Base-by-base conservation (phyloP, 2,797 vertebrate genomes). In the Potorous gilbertii region DNA sequence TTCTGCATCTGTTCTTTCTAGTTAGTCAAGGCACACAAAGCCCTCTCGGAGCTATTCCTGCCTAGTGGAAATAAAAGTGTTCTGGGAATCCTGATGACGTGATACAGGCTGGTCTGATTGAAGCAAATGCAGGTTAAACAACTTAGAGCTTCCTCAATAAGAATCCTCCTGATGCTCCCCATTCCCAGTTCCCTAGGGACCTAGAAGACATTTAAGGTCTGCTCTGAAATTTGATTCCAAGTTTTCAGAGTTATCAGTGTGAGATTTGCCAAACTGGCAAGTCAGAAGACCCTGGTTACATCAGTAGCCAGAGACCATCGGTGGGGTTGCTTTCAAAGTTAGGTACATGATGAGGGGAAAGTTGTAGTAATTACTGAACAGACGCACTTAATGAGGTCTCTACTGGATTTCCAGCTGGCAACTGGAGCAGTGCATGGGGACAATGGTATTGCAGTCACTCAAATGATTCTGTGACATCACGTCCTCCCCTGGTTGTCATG, bases 401-500 rank as follows among this genome's bases (percentile, higher is more conserved):
- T 97, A n/a, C 93, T 97, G 98, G 97, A 93, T 98, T 98, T 97
- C 96, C 95, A 98, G 97, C 96, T 97, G 97, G 93, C 28, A 40
- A 94, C 34, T 54, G 1, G 87, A 97, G 92, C 90, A 0, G 52
- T 94, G 96, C 31, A 9, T 87, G 93, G 96, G 97, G 98, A 98
- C 50, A 92, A 94, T 56, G 96, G 96, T 95, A 96, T 95, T 95
- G 62, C 95, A 98, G 97, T 97, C 94, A 54, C 98, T 98, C 18
- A 90, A 97, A 98, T 99, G 91, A 56, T 97, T 96, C 94, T 95
- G 95, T 99, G 98, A 99, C 97, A 97, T 98, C 98, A 98, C 93
- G 98, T 98, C 97, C 97, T 98, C 97, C 93, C 89, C 95, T 98
- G 97, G 98, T 99, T 99, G 96, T 98, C 99, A 99, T 99, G 98